phyloP scores from a whole-genome alignment of 2,113 vertebrate species.

The Channa maculata region DNA sequence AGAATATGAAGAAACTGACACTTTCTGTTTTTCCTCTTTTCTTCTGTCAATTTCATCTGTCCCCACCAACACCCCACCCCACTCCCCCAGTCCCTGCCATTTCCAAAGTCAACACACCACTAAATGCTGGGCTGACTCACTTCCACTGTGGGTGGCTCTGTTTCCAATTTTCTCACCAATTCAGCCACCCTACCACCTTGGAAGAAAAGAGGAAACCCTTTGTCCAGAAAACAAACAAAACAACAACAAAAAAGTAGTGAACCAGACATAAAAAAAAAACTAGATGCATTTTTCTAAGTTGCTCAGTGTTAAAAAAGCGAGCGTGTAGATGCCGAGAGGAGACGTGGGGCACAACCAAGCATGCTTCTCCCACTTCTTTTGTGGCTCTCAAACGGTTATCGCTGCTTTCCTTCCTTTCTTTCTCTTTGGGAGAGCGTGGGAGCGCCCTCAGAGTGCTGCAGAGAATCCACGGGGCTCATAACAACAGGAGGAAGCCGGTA shows the following conservation, averaged over 20 bases:
- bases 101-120: slow-evolving; percentile 77
- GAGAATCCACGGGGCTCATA: slow-evolving; percentile 78
- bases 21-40: slow-evolving; percentile 19
- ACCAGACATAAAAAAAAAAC: slow-evolving; percentile 21
- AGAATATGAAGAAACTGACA: slow-evolving; percentile 57
- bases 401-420: slow-evolving; percentile 79
- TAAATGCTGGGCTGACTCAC: slow-evolving; percentile 78
- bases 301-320: slow-evolving; percentile 40
- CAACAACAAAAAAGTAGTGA: slow-evolving; percentile 17
- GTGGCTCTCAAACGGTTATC: slow-evolving; percentile 70
- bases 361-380: slow-evolving; percentile 56
- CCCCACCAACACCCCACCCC: neutral
- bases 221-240: slow-evolving; percentile 57
- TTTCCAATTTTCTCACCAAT: slow-evolving; percentile 85
- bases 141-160: slow-evolving; percentile 83
- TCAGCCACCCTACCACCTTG: slow-evolving; percentile 72
- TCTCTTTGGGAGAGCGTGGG: slow-evolving; percentile 76
- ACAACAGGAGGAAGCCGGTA: slow-evolving; percentile 85
- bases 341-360: slow-evolving; percentile 11
- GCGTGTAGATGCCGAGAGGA: slow-evolving; percentile 12
- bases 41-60: slow-evolving; percentile 44
- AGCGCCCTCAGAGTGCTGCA: slow-evolving; percentile 69
- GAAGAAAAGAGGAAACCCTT: slow-evolving; percentile 59
- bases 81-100: slow-evolving; percentile 50
- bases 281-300: slow-evolving; percentile 25